phyloP scores from a whole-genome alignment of 2,888 invertebrate genomes.

The Doris montereyensis region DNA sequence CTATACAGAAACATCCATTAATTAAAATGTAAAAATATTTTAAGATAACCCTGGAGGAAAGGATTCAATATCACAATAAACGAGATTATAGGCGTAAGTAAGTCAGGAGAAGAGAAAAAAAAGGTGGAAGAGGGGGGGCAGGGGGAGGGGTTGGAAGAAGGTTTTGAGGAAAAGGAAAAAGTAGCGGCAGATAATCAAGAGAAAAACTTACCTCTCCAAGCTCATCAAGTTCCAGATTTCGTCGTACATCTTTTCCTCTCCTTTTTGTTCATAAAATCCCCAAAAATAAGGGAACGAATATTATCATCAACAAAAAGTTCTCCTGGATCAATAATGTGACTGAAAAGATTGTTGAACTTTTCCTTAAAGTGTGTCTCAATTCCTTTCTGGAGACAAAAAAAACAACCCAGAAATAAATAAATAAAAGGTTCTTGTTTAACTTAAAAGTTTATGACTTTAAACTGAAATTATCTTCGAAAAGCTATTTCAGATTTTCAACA shows the following conservation, averaged over 20 bases:
- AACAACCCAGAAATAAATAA: too few species aligned
- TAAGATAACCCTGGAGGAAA: too few species aligned
- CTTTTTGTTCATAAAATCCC: slow-evolving; percentile 64
- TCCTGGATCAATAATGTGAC: slow-evolving; percentile 63
- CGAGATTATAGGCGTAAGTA: neutral
- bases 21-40: too few species aligned
- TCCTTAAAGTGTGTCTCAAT: slow-evolving; percentile 70
- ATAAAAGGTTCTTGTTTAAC: too few species aligned
- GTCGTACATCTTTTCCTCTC: slow-evolving; percentile 65
- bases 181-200: neutral
- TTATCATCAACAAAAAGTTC: slow-evolving; percentile 67
- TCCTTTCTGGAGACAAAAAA: slow-evolving; percentile 50
- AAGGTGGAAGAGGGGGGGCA: neutral
- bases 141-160: too few species aligned
- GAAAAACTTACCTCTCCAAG: slow-evolving; percentile 59
- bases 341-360: slow-evolving; percentile 66
- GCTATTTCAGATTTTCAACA: too few species aligned
- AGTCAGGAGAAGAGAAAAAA: neutral
- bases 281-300: slow-evolving; percentile 70
- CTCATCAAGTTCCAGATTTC: slow-evolving; percentile 65
- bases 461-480: too few species aligned
- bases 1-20: too few species aligned
- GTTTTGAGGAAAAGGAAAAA: too few species aligned
- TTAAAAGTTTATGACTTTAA: too few species aligned
- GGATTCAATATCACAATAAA: too few species aligned